Conservation (phyloP, 1,140 invertebrate genomes). For the Magallana ariakensis region DNA sequence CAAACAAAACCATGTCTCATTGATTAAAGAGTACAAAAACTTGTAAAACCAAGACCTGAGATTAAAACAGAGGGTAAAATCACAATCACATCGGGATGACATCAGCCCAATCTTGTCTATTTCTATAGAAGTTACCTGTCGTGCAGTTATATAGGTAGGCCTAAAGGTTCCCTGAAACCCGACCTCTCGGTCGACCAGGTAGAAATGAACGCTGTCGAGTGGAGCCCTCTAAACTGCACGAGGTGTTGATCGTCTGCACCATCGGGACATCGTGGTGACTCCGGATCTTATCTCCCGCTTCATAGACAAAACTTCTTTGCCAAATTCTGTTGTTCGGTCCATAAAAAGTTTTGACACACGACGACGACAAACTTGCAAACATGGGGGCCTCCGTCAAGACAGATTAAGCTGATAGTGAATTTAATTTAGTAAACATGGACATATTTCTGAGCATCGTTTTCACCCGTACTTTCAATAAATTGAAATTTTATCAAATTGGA, state of each 20-base stretch:
- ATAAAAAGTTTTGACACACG: too few species aligned
- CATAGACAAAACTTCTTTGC: neutral
- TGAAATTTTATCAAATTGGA: too few species aligned
- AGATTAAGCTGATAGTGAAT: too few species aligned
- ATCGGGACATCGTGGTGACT: neutral
- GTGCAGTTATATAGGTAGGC: neutral
- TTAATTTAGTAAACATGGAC: too few species aligned
- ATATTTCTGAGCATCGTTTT: too few species aligned
- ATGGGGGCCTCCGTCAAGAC: too few species aligned
- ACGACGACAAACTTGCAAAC: too few species aligned
- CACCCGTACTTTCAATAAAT: too few species aligned
- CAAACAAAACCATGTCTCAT: neutral
- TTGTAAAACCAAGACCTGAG: neutral
- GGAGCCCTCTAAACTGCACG: neutral
- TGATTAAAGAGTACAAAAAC: neutral
- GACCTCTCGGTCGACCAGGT: neutral
- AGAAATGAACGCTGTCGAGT: neutral
- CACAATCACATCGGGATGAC: neutral
- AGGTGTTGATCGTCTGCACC: constrained; percentile 14
- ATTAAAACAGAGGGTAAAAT: neutral
- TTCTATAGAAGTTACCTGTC: neutral
- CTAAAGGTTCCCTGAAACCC: neutral
- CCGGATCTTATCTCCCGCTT: neutral
- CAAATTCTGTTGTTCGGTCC: too few species aligned
- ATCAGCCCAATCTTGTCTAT: neutral